phyloP scores from a whole-genome alignment of 2,797 vertebrate genomes.

The Acipenser ruthenus region DNA sequence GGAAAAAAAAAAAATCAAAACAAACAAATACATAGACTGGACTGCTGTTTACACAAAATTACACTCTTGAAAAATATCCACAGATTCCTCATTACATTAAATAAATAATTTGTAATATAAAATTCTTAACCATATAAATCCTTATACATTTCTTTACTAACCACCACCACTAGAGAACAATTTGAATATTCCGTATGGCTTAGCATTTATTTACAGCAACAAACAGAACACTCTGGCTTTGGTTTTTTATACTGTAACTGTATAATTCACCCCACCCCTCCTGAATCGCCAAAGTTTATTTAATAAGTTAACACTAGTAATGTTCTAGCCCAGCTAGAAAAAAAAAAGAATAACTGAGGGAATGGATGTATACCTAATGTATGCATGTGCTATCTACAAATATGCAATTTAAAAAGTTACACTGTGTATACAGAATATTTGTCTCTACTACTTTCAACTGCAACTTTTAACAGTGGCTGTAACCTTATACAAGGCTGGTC shows the following conservation, averaged over 20 bases:
- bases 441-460: neutral
- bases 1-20: neutral
- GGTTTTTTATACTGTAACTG: constrained; percentile 19
- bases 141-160: constrained; percentile 9
- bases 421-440: constrained; percentile 20
- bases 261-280: constrained; percentile 13
- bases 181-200: constrained; percentile 22
- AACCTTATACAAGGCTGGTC: neutral
- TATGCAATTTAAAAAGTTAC: constrained; percentile 23
- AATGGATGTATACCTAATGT: constrained; percentile 21
- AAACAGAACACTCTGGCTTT: constrained; percentile 27
- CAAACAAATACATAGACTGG: neutral
- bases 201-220: constrained; percentile 35
- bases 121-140: constrained; percentile 11
- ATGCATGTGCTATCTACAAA: constrained; percentile 30
- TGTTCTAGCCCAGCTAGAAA: constrained; percentile 52
- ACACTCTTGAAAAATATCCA: constrained; percentile 21
- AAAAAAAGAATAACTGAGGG: constrained; percentile 17
- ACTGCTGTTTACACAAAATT: neutral
- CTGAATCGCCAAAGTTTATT: constrained; percentile 25
- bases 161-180: constrained; percentile 23
- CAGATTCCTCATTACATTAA: constrained; percentile 29
- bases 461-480: neutral
- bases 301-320: constrained; percentile 33
- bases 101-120: constrained; percentile 27